Base-by-base conservation (phyloP, 1,140 invertebrate genomes). In the Meteorus sp. region DNA sequence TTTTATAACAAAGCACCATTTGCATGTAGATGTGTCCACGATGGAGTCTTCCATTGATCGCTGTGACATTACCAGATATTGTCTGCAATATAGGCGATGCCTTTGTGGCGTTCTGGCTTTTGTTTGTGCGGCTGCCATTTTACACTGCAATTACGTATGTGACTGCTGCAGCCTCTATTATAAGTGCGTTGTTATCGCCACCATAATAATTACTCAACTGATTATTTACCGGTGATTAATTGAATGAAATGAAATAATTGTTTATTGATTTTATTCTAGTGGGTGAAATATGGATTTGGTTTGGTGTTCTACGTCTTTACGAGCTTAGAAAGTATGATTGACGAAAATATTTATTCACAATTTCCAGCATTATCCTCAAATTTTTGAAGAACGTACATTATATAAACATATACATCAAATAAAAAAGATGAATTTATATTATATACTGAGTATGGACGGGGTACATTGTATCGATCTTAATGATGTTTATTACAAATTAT, bases 21-120 rank as follows among this genome's bases (percentile, higher is more conserved):
- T n/a, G n/a, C n/a, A 52, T 53, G 13, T 39, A 73, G 72, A 67
- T 66, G 51, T 65, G 48, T 19, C 66, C 69, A 20, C 54, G 51
- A 4, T 72, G 71, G 68, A 74, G 70, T 63, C 50, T 72, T 1
- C 72, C 70, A 23, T 56, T 66, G 6, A 66, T 74, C 37, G 35
- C 67, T n/a, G 27, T 72, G 6, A 68, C 62, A 33, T 29, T 71
- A 47, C 19, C 55, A 1, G 68, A 72, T 22, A 20, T 74, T 15
- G 61, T 71, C 5, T 67, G 59, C 9, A 65, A 71, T 31, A 43
- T 64, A 1, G 68, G 67, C 7, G 60, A 65, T 15, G 61, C 61
- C 3, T n/a, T 70, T 3, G 44, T 67, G 13, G 65, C 56, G 0
- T 51, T 63, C 43, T 74, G 66, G 64, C 57, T 70, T 3, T 64